phyloP scores from a whole-genome alignment of 2,797 vertebrate species.

The Margarornis squamiger region DNA sequence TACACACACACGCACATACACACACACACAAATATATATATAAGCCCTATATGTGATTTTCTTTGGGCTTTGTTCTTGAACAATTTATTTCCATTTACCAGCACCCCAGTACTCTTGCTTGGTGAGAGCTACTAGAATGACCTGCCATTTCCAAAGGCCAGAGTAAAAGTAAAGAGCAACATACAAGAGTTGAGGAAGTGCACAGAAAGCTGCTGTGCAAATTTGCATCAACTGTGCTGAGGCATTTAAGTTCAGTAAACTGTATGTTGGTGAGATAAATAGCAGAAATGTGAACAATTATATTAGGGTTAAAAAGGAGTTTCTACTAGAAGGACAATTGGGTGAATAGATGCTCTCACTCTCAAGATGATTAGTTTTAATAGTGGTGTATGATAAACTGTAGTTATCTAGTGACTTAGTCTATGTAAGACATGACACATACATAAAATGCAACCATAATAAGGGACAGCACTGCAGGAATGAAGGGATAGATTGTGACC shows the following conservation, averaged over 20 bases:
- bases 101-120: background rate
- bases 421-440: background rate
- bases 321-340: background rate
- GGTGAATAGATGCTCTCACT: background rate
- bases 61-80: background rate
- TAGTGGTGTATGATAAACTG: background rate
- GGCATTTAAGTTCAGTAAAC: background rate
- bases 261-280: background rate
- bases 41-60: background rate
- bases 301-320: background rate
- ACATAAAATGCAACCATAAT: background rate
- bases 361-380: background rate
- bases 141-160: background rate
- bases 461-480: background rate
- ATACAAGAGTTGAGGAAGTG: background rate
- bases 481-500: background rate
- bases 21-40: too few species aligned
- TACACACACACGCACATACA: background rate
- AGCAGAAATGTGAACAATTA: background rate
- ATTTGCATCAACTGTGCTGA: background rate
- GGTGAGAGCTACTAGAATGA: background rate
- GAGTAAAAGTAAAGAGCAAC: background rate
- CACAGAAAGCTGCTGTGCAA: background rate
- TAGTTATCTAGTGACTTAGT: background rate
- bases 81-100: background rate